Evolutionary conservation across 2,797 vertebrate species (phyloP).

Genomic region (Ctenopoma multispine): DNA sequence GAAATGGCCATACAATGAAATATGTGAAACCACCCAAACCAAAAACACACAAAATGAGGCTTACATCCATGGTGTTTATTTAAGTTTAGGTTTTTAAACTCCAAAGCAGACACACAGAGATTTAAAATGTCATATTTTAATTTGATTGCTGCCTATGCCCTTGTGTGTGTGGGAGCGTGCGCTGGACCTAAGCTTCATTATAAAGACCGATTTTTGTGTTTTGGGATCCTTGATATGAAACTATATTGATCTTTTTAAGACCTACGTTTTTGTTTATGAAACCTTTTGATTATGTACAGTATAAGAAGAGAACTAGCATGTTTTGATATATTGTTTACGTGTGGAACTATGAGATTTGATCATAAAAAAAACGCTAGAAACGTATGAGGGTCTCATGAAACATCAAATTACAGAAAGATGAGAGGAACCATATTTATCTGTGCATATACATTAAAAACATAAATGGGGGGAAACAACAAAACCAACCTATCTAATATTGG

Average conservation of each 20-base stretch:
- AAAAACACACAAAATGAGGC: not conserved
- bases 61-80: not conserved
- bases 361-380: not conserved
- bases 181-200: conserved; percentile 75
- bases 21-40: not conserved
- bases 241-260: too few relatives aligned
- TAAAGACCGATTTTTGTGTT: conserved; percentile 84
- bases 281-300: too few relatives aligned
- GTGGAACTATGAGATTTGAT: not conserved
- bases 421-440: not conserved
- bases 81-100: not conserved
- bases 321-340: not conserved
- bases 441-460: not conserved
- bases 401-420: conserved; percentile 4
- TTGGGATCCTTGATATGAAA: conserved; percentile 68
- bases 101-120: too few relatives aligned
- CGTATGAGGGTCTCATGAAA: not conserved
- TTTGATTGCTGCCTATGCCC: not conserved
- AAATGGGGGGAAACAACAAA: conserved; percentile 12
- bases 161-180: conserved; percentile 6
- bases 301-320: not conserved
- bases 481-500: conserved; percentile 31
- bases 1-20: not conserved
- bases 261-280: too few relatives aligned
- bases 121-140: too few relatives aligned